Evolutionary conservation across 2,888 invertebrate species (phyloP), one percentile per base, ranked within the genome.

Genomic region (Lochmaea capreae): DNA sequence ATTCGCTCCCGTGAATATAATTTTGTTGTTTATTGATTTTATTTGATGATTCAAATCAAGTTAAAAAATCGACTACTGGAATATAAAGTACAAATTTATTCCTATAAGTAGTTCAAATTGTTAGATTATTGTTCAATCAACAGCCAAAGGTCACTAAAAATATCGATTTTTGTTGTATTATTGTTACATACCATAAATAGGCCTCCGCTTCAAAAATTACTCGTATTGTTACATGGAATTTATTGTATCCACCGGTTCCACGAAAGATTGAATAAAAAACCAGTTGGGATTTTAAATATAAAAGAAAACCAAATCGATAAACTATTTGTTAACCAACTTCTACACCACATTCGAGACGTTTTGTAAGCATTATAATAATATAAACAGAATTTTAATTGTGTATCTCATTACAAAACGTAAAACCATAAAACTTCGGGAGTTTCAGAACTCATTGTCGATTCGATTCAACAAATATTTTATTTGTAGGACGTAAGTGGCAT

Each of bases 201-300:
- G 54, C 16, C 54, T 54, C n/a, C 10, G 18, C 54, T 18, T 18
- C 16, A 10, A 54, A 54, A 54, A 54, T 54, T 54, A 18, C 54
- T 9, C 3, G 54, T 18, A 54, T 54, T 54, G 54, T 54, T 54
- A 54, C 3, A 16, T 18, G 54, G 10, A 49, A 54, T 54, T 16
- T 54, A 54, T 54, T 54, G 54, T 54, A 54, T n/a, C 54, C 18
- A 16, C 54, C 54, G 16, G 54, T 54, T 54, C 54, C 54, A 2
- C 18, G 54, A 16, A 54, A 18, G 54, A 54, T 18, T 46, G 33
- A 9, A 39, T 6, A 14, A 49, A 43, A 49, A 49, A 49, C 49
- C 49, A 4, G 49, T 49, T 49, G 49, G 5, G n/a, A n/a, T 49
- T 49, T 49, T 14, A n/a, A 49, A n/a, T 14, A 18, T 18, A 54